Conservation (phyloP, 2,113 vertebrate species). For the Rhinichthys klamathensis region DNA sequence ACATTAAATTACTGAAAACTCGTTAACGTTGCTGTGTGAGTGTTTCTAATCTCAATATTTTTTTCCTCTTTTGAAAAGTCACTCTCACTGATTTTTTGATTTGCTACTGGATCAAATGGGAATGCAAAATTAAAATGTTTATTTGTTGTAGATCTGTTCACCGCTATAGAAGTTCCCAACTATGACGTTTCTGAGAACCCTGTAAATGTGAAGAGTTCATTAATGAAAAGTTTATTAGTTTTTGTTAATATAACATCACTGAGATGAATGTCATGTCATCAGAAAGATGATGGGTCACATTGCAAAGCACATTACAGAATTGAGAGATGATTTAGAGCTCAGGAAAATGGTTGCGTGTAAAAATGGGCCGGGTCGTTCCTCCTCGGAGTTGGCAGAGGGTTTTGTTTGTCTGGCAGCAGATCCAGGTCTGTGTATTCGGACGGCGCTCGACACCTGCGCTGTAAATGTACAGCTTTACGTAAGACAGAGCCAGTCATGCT, state of each 20-base stretch:
- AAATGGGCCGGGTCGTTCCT: conserved; percentile 25
- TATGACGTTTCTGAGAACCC: not conserved
- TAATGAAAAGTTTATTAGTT: not conserved
- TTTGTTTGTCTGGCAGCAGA: conserved; percentile 53
- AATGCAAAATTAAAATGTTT: not conserved
- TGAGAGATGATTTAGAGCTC: not conserved
- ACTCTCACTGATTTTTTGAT: too few relatives aligned
- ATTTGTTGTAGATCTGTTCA: not conserved
- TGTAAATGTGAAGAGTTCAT: not conserved
- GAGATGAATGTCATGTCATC: not conserved
- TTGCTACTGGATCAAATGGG: not conserved
- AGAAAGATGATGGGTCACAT: not conserved
- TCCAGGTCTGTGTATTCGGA: conserved; percentile 40
- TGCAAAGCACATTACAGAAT: conserved; percentile 12
- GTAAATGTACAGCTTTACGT: conserved; percentile 50
- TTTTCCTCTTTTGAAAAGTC: too few relatives aligned
- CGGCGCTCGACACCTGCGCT: conserved; percentile 52
- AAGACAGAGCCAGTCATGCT: conserved; percentile 42
- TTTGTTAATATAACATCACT: not conserved
- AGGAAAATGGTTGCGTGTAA: not conserved
- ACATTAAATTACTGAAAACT: not conserved
- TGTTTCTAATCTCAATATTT: too few relatives aligned
- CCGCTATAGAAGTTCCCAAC: not conserved
- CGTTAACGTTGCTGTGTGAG: not conserved
- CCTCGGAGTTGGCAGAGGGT: conserved; percentile 38